Evolutionary conservation across 2,888 invertebrate genomes (phyloP), one percentile per base, ranked within the genome.

Genomic region (Auanema sp.): DNA sequence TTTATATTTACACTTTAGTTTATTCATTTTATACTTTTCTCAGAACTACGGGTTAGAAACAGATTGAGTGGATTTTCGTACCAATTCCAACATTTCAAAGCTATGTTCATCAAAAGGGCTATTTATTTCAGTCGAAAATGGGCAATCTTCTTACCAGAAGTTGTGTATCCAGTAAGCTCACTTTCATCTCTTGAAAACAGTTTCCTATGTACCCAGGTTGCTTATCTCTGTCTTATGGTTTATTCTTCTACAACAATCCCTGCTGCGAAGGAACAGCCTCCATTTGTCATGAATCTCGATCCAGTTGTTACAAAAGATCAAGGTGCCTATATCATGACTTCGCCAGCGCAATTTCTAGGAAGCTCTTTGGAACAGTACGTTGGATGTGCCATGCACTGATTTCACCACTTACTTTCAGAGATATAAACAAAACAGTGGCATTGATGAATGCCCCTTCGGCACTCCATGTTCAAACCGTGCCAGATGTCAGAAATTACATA

Each of bases 61-160:
- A 64, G 67, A 18, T 58, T 74, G 18, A 50, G 59, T 2, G 75
- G 75, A n/a, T 40, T 43, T 33, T 44, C 64, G 2, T 65, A 64
- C 16, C 56, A 65, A 18, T 23, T 59, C 14, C 67, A 66, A 33
- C 77, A 77, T 40, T 56, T 65, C 55, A 56, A 66, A 41, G 75
- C 77, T 1, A 72, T 77, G 70, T 69, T 77, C 64, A 65, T 59
- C 25, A 77, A 77, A 44, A 60, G 77, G 58, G 61, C 43, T 25
- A 68, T 77, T 42, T 77, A 69, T 63, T 77, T 71, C 63, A 56
- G 50, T 23, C 43, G 77, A 10, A 57, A 65, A 55, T 77, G 77
- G 75, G 69, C 71, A 16, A 72, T 70, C 50, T 75, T 77, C 63
- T 68, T 77, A 21, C 72, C 77, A 3, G 71, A 72, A 50, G 43